Conservation (phyloP, 2,113 vertebrate genomes). For the Thunnus thynnus region DNA sequence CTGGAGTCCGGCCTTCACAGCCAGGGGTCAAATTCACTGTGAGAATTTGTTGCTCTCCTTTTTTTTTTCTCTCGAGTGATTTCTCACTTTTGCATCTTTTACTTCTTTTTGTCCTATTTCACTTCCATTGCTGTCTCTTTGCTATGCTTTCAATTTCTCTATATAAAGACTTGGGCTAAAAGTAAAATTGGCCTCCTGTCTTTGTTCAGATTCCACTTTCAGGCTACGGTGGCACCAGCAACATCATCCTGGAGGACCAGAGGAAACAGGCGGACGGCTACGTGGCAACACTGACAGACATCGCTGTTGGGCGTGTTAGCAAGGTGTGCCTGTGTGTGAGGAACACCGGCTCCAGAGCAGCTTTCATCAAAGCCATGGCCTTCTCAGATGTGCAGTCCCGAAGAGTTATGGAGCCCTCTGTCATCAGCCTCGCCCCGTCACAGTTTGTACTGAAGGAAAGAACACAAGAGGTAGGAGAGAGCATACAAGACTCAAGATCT, state of each 20-base stretch:
- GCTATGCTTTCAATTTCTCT: not conserved
- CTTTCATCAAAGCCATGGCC: constrained; percentile 91
- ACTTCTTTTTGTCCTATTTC: not conserved
- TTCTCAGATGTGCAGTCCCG: constrained; percentile 86
- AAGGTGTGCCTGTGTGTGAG: constrained; percentile 87
- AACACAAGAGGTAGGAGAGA: constrained; percentile 87
- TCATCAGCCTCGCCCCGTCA: constrained; percentile 90
- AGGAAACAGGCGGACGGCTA: constrained; percentile 90
- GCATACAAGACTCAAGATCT: not conserved
- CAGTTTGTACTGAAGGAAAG: constrained; percentile 95
- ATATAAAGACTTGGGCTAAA: not conserved
- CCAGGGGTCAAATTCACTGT: constrained; percentile 96
- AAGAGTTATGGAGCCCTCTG: constrained; percentile 82
- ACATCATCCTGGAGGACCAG: constrained; percentile 92
- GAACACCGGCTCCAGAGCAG: constrained; percentile 94
- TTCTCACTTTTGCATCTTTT: not conserved
- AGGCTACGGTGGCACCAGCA: constrained; percentile 96
- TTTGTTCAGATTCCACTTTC: constrained; percentile 91
- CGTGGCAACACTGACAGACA: constrained; percentile 82
- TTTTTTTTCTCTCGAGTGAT: not conserved
- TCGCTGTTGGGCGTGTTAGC: constrained; percentile 81
- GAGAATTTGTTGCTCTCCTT: constrained; percentile 60
- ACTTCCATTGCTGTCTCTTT: not conserved
- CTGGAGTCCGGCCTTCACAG: constrained; percentile 86
- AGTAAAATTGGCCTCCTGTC: not conserved